phyloP scores from a whole-genome alignment of 2,797 vertebrate genomes.

The Schizopygopsis malacanthus region DNA sequence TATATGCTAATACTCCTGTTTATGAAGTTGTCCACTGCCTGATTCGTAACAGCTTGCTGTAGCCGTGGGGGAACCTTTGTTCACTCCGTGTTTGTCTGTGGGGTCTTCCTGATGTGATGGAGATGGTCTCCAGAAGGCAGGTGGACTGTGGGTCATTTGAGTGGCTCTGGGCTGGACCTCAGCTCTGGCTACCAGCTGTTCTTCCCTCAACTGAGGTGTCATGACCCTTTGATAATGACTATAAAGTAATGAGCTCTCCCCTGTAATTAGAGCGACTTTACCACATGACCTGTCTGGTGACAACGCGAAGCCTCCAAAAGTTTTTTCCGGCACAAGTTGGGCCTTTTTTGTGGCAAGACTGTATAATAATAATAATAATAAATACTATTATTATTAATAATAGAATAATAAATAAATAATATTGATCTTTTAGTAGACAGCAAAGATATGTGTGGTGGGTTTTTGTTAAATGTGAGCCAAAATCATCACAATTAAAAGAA shows the following conservation, averaged over 20 bases:
- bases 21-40: slow-evolving; percentile 69
- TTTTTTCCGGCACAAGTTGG: background rate
- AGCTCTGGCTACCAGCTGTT: slow-evolving; percentile 71
- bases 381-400: background rate
- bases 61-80: slow-evolving; percentile 69
- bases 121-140: slow-evolving; percentile 51
- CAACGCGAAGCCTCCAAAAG: slow-evolving; percentile 17
- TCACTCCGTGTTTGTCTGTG: slow-evolving; percentile 29
- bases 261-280: slow-evolving; percentile 57
- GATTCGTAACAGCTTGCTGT: slow-evolving; percentile 79
- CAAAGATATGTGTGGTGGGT: too few relatives aligned
- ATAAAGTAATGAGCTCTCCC: slow-evolving; percentile 60
- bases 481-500: too few relatives aligned
- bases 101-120: slow-evolving; percentile 39
- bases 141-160: slow-evolving; percentile 55
- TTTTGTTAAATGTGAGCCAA: too few relatives aligned
- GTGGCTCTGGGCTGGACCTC: slow-evolving; percentile 53
- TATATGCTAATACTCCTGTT: slow-evolving; percentile 79
- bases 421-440: background rate
- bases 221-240: slow-evolving; percentile 66
- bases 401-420: background rate
- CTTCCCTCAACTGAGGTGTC: slow-evolving; percentile 61
- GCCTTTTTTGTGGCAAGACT: background rate
- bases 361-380: background rate
- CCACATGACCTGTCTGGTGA: slow-evolving; percentile 38